phyloP scores from a whole-genome alignment of 1,140 invertebrate genomes.

The Platorchestia sp. region DNA sequence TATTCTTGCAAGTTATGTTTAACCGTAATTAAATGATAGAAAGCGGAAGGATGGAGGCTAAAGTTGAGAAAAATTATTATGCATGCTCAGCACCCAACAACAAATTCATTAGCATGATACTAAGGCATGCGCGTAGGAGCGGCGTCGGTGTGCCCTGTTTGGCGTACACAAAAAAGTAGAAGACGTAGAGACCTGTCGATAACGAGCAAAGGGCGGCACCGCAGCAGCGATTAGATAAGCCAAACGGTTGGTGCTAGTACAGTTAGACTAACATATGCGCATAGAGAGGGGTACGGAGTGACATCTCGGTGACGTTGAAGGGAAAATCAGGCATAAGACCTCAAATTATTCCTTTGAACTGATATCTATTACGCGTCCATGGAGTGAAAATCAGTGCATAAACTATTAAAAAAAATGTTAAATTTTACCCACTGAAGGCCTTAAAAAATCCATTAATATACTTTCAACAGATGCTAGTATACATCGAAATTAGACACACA shows the following conservation, averaged over 20 bases:
- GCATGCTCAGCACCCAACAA: not conserved
- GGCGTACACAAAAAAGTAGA: not conserved
- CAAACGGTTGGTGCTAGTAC: not conserved
- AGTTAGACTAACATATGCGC: not conserved
- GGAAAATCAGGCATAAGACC: not conserved
- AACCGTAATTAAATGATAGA: not conserved
- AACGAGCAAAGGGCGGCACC: not conserved
- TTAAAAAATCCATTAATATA: too few relatives aligned
- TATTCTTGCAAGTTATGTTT: not conserved
- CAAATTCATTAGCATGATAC: not conserved
- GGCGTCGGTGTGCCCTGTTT: not conserved
- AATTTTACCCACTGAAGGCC: too few relatives aligned
- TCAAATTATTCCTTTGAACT: not conserved
- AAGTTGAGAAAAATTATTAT: not conserved
- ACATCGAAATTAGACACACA: not conserved
- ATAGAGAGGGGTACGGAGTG: not conserved
- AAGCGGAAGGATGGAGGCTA: not conserved
- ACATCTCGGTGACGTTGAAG: not conserved
- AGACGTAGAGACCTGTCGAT: slow-evolving; percentile 6
- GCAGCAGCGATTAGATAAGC: not conserved
- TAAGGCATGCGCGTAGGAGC: not conserved
- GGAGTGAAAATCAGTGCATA: not conserved
- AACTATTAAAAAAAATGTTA: too few relatives aligned
- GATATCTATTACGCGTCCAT: not conserved
- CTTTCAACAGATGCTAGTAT: not conserved